Percentiles rank a stretch among this genome's conserved stretches.
Evolutionary conservation across 2,888 invertebrate species (phyloP).

Genomic region (Pasiphila rectangulata): DNA sequence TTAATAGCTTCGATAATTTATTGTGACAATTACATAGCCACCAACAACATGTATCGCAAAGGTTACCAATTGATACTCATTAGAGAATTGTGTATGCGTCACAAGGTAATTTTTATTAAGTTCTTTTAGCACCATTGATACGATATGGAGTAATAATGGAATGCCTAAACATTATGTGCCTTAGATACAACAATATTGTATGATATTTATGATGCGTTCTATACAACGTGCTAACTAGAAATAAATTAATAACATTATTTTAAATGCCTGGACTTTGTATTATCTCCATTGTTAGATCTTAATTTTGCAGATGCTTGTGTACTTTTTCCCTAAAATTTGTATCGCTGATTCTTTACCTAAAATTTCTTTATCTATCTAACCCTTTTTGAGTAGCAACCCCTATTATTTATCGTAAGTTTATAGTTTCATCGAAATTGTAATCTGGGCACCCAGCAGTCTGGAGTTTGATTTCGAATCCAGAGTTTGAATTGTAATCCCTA

Average conservation of each 20-base stretch:
- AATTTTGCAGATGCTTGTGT: slow-evolving; percentile 68
- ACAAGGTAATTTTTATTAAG: slow-evolving; percentile 39
- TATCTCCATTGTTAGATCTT: slow-evolving; percentile 65
- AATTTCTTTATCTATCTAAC: slow-evolving; percentile 7
- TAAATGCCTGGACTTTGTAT: slow-evolving; percentile 67
- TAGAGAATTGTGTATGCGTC: slow-evolving; percentile 48
- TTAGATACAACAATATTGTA: slow-evolving; percentile 83
- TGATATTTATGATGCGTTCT: slow-evolving; percentile 80
- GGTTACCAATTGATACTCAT: slow-evolving; percentile 31
- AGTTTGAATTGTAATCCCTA: slow-evolving; percentile 62
- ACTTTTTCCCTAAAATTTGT: slow-evolving; percentile 48
- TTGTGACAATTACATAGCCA: slow-evolving; percentile 46
- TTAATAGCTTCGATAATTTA: slow-evolving; percentile 68
- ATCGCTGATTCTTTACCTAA: slow-evolving; percentile 26
- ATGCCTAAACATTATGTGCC: slow-evolving; percentile 82
- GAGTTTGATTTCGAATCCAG: slow-evolving; percentile 66
- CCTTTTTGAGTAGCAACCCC: slow-evolving; percentile 21
- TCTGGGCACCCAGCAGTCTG: slow-evolving; percentile 61
- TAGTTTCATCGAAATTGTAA: slow-evolving; percentile 20
- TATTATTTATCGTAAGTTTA: slow-evolving; percentile 28
- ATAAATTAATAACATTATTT: slow-evolving; percentile 74
- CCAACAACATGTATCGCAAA: slow-evolving; percentile 21
- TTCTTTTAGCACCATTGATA: slow-evolving; percentile 75
- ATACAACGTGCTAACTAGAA: slow-evolving; percentile 81
- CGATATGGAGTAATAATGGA: slow-evolving; percentile 77